Percentiles rank a stretch among this genome's conserved stretches.
These are phyloP conservation scores for Caenorhabditis tropicalis DNA, from an alignment of 1,140 invertebrate genomes.

Conservation along the genomic window DNA sequence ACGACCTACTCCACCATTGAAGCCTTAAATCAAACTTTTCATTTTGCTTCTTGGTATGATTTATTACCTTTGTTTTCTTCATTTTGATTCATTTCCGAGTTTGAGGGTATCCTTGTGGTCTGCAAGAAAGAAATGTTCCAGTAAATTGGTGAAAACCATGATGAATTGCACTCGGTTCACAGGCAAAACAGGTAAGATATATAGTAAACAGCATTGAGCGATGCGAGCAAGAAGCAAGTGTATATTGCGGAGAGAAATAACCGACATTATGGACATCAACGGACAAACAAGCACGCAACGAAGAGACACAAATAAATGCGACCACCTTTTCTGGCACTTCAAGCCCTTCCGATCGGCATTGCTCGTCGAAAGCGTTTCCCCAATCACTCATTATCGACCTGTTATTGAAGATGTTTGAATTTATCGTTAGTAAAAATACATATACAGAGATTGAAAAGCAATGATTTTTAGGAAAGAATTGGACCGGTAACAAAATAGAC, in stretches of 20 bases:
- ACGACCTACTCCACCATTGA: background rate
- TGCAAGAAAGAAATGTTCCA: no score
- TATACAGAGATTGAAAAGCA: background rate
- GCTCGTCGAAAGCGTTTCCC: conserved; percentile 18
- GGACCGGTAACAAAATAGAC: background rate
- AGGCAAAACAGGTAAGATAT: background rate
- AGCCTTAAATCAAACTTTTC: background rate
- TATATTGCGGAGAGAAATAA: background rate
- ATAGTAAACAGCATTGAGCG: background rate
- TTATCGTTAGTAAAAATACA: background rate
- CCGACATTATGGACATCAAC: background rate
- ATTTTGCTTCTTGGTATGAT: background rate
- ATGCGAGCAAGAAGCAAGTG: background rate
- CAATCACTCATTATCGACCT: conserved; percentile 23
- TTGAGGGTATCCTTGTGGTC: background rate
- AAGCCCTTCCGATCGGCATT: conserved; percentile 25
- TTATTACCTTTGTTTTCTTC: conserved; percentile 35
- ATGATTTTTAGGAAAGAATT: background rate
- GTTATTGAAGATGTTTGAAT: background rate
- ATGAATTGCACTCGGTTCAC: background rate
- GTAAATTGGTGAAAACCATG: no score
- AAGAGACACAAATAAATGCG: background rate
- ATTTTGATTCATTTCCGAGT: conserved; percentile 25
- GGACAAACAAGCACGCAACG: background rate
- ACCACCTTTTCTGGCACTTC: conserved; percentile 39